Evolutionary conservation across 2,888 invertebrate genomes (phyloP).

Genomic region (Arctia plantaginis): DNA sequence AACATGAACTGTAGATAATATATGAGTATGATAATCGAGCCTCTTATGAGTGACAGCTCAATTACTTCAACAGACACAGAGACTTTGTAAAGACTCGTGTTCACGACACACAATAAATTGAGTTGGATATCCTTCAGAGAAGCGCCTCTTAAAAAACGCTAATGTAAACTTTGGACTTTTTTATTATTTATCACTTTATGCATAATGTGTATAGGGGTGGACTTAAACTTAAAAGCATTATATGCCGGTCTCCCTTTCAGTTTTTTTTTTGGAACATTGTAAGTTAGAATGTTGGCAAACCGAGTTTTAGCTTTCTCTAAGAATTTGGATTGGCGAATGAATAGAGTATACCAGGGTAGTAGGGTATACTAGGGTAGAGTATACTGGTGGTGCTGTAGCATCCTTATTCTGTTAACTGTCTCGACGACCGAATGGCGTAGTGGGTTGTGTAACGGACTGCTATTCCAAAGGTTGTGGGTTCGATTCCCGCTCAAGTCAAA

Average conservation of each 20-base stretch:
- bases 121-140: conserved; percentile 13
- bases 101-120: conserved; percentile 12
- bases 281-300: no score
- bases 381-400: no score
- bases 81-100: conserved; percentile 4
- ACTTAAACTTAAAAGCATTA: background rate
- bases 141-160: conserved; percentile 7
- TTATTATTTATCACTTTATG: background rate
- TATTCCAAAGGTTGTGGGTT: no score
- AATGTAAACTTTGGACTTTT: background rate
- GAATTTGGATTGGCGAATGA: no score
- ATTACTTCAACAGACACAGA: conserved; percentile 17
- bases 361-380: no score
- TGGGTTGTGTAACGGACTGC: no score
- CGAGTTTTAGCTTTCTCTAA: no score
- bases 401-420: no score
- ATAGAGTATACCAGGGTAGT: no score
- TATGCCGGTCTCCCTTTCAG: background rate
- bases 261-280: no score
- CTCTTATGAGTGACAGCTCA: conserved; percentile 18
- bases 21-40: conserved; percentile 16
- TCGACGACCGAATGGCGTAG: no score
- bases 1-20: conserved; percentile 6
- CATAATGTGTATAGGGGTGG: background rate
- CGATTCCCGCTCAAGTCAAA: no score